Conservation (phyloP, 2,113 vertebrate genomes). For the Condylura cristata region DNA sequence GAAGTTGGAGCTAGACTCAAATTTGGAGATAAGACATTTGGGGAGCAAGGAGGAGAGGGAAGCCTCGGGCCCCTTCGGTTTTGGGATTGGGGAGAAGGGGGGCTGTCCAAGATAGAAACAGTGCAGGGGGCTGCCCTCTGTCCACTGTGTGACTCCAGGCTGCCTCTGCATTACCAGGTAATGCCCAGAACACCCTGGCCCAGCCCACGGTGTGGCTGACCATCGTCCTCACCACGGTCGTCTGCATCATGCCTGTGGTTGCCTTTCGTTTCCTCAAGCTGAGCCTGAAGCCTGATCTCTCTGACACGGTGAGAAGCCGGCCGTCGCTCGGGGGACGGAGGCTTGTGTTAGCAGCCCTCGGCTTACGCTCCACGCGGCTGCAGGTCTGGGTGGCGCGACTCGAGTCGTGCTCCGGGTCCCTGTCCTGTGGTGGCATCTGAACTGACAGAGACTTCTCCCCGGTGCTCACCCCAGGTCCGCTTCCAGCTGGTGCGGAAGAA, state of each 20-base stretch:
- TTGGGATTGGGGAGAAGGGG: background rate
- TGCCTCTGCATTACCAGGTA: slow-evolving; percentile 82
- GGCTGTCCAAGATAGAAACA: background rate
- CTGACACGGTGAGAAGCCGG: slow-evolving; percentile 89
- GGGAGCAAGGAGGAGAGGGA: background rate
- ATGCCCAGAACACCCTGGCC: slow-evolving; percentile 92
- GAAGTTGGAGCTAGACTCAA: background rate
- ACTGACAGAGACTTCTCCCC: background rate
- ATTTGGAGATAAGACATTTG: background rate
- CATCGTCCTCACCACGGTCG: slow-evolving; percentile 92
- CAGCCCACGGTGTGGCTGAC: slow-evolving; percentile 96
- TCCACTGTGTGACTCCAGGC: fast-evolving
- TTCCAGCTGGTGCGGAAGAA: slow-evolving; percentile 94
- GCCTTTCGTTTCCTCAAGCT: slow-evolving; percentile 96
- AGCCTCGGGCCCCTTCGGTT: background rate
- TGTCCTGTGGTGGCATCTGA: background rate
- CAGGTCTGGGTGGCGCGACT: background rate
- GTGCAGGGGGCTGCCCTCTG: fast-evolving
- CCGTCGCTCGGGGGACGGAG: background rate
- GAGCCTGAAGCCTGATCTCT: slow-evolving; percentile 94
- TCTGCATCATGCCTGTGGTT: slow-evolving; percentile 95
- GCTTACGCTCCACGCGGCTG: background rate
- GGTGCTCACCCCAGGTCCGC: slow-evolving; percentile 88
- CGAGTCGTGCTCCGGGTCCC: background rate
- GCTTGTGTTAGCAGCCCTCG: background rate